Evolutionary conservation across 2,113 vertebrate genomes (phyloP).

Genomic region (Menidia beryllina): DNA sequence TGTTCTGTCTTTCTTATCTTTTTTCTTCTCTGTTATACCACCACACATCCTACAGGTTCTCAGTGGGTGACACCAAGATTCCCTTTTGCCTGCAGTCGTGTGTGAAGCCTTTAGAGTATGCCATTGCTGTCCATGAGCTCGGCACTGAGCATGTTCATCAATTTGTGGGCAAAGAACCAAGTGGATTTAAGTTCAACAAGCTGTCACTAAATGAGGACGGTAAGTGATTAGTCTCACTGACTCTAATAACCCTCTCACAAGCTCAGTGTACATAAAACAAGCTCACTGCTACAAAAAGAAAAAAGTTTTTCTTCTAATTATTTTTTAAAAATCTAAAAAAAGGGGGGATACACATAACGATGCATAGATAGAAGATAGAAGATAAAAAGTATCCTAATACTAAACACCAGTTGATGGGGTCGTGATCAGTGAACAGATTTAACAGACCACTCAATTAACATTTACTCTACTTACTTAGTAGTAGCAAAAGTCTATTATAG

Average conservation of each 20-base stretch:
- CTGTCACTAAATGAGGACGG: constrained; percentile 88
- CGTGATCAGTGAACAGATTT: neutral
- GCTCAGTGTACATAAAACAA: too few relatives aligned
- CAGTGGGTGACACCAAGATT: constrained; percentile 88
- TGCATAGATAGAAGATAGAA: too few relatives aligned
- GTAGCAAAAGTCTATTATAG: neutral
- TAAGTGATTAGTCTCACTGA: constrained; percentile 41
- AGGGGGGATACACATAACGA: too few relatives aligned
- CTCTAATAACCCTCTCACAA: too few relatives aligned
- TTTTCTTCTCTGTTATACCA: constrained; percentile 21
- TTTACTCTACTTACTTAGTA: neutral
- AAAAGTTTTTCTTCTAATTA: too few relatives aligned
- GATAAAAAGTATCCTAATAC: too few relatives aligned
- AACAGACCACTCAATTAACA: neutral
- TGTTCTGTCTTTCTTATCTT: neutral
- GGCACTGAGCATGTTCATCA: constrained; percentile 85
- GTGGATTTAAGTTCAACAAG: constrained; percentile 90
- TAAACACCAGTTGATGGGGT: neutral
- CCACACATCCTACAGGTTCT: constrained; percentile 79
- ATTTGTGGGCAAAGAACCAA: constrained; percentile 91
- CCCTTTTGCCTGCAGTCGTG: constrained; percentile 94
- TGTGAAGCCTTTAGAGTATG: constrained; percentile 90
- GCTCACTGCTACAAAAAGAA: too few relatives aligned
- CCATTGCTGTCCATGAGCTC: constrained; percentile 86
- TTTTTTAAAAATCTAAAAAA: too few relatives aligned